Evolutionary conservation across 2,797 vertebrate genomes (phyloP).

Genomic region (Labroides dimidiatus): DNA sequence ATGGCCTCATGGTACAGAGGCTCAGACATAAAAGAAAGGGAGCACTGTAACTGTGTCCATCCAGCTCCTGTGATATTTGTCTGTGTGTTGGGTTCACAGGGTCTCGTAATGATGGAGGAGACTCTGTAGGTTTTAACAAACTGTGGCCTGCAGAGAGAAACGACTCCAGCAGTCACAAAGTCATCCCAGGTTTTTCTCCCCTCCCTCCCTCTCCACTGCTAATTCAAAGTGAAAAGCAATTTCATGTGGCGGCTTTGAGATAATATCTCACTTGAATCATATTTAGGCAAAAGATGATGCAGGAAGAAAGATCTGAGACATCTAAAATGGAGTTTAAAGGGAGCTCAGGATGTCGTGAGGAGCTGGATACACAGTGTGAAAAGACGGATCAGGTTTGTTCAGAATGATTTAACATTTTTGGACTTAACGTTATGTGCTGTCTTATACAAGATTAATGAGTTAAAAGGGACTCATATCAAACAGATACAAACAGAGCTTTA

Average conservation of each 20-base stretch:
- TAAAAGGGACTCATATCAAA: neutral
- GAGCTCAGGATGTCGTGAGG: constrained; percentile 9
- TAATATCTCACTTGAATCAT: constrained; percentile 32
- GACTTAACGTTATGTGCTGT: neutral
- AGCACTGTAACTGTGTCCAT: constrained; percentile 65
- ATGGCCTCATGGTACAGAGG: constrained; percentile 58
- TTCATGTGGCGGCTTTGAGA: constrained; percentile 24
- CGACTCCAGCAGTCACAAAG: constrained; percentile 14
- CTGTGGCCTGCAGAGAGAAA: constrained; percentile 1
- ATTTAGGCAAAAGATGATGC: constrained; percentile 24
- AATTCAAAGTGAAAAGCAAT: constrained; percentile 37
- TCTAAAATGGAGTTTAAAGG: constrained; percentile 5
- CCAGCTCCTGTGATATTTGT: constrained; percentile 55
- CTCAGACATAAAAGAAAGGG: constrained; percentile 49
- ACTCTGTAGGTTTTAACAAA: constrained; percentile 35
- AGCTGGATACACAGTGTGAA: neutral
- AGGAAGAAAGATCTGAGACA: neutral
- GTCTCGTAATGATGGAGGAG: constrained; percentile 46
- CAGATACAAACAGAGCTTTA: too few species aligned
- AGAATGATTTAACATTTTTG: neutral
- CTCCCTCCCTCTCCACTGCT: constrained; percentile 10
- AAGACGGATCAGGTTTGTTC: constrained; percentile 5
- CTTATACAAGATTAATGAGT: neutral
- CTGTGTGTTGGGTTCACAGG: constrained; percentile 35
- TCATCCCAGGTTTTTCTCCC: constrained; percentile 26